Evolutionary conservation across 2,797 vertebrate genomes (phyloP).

Genomic region (Peromyscus aztecus): DNA sequence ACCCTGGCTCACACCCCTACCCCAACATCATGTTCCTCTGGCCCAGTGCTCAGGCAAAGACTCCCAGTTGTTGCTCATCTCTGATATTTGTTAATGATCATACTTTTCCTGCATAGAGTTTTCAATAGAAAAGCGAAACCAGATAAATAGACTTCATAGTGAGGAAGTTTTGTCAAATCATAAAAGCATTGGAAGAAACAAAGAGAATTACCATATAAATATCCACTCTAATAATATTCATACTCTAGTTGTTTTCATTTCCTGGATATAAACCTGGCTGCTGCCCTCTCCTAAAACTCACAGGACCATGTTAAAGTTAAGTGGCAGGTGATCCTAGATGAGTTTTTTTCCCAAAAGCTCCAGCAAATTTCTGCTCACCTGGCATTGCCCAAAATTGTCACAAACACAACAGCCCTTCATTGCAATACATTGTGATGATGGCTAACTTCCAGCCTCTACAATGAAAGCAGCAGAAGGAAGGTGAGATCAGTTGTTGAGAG

Average conservation of each 20-base stretch:
- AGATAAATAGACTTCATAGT: conserved; percentile 13
- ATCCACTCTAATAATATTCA: conserved; percentile 31
- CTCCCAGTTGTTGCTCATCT: background rate
- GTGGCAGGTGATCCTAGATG: background rate
- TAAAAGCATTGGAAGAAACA: conserved; percentile 37
- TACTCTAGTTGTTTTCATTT: conserved; percentile 39
- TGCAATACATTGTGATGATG: background rate
- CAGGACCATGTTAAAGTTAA: conserved; percentile 36
- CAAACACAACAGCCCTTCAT: background rate
- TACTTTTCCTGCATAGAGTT: background rate
- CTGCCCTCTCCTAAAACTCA: background rate
- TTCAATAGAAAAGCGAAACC: conserved; percentile 23
- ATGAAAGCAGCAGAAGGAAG: background rate
- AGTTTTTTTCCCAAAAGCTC: background rate
- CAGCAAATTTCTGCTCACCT: conserved; percentile 27
- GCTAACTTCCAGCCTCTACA: conserved; percentile 29
- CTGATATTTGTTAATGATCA: conserved; percentile 33
- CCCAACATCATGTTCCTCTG: background rate
- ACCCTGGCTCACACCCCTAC: background rate
- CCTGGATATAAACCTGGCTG: conserved; percentile 23
- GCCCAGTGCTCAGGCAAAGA: background rate
- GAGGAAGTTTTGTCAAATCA: conserved; percentile 38
- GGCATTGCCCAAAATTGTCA: background rate
- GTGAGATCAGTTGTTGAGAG: background rate
- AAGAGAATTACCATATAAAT: conserved; percentile 45